Percentiles rank a stretch among this genome's conserved stretches.
Evolutionary conservation across 2,888 invertebrate genomes (phyloP).

Genomic region (Tenthredo amoena): DNA sequence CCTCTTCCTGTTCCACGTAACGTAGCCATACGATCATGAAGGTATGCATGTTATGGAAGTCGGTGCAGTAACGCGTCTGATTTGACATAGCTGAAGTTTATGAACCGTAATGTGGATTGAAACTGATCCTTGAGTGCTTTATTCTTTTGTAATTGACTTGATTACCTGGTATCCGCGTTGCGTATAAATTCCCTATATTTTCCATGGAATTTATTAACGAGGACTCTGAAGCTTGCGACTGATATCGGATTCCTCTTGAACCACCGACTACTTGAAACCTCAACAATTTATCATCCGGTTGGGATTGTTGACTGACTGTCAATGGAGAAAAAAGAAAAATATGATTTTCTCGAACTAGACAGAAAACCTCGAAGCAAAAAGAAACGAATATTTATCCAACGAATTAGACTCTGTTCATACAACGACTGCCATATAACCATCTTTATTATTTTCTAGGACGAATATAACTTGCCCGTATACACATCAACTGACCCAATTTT

Average conservation of each 20-base stretch:
- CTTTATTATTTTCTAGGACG: not conserved
- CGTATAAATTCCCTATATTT: not conserved
- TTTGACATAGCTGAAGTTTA: not conserved
- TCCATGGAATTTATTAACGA: not conserved
- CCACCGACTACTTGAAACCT: not conserved
- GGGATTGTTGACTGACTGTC: conserved; percentile 2
- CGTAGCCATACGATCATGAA: too few species aligned
- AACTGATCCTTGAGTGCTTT: not conserved
- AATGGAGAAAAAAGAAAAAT: not conserved
- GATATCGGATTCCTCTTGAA: not conserved
- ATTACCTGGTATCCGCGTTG: not conserved
- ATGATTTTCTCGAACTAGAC: not conserved
- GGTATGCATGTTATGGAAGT: too few species aligned
- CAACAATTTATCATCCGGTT: not conserved
- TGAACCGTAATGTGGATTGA: not conserved
- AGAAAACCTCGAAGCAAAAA: too few species aligned
- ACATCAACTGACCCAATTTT: not conserved
- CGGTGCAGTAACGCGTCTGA: too few species aligned
- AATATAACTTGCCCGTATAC: not conserved
- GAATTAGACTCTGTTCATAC: not conserved
- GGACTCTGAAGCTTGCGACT: not conserved
- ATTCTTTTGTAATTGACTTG: not conserved
- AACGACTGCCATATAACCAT: not conserved
- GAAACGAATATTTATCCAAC: not conserved
- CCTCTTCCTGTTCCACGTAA: not conserved